These are phyloP conservation scores for Spilarctia lutea DNA, from an alignment of 2,888 invertebrate species.

Conservation along the genomic window DNA sequence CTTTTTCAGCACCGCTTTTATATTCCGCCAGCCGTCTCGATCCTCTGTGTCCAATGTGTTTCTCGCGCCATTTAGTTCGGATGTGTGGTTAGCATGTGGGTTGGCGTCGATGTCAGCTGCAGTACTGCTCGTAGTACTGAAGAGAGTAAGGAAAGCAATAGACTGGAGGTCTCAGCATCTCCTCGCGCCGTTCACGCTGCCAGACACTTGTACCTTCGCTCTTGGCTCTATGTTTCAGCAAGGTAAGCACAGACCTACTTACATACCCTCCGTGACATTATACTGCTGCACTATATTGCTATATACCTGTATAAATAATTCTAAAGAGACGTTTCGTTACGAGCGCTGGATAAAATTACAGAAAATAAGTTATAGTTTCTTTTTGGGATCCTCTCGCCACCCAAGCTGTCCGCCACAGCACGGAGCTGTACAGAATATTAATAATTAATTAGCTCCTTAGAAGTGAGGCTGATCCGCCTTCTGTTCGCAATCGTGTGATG, in stretches of 20 bases:
- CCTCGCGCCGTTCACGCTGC: slow-evolving; percentile 58
- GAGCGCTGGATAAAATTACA: not conserved
- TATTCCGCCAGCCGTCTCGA: slow-evolving; percentile 88
- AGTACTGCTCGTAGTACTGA: slow-evolving; percentile 54
- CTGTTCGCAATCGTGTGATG: too few species aligned
- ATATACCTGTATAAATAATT: not conserved
- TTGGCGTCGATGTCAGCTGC: slow-evolving; percentile 56
- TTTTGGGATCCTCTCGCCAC: too few species aligned
- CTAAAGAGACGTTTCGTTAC: not conserved
- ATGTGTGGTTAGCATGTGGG: slow-evolving; percentile 83
- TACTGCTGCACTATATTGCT: not conserved
- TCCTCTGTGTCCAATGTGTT: slow-evolving; percentile 88
- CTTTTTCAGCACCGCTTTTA: slow-evolving; percentile 80
- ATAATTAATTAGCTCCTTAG: too few species aligned
- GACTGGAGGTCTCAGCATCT: slow-evolving; percentile 26
- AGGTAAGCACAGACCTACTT: slow-evolving; percentile 63
- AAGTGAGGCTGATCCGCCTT: too few species aligned
- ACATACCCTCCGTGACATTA: not conserved
- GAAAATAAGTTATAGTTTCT: too few species aligned
- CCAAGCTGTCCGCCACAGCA: too few species aligned
- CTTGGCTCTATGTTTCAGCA: slow-evolving; percentile 88
- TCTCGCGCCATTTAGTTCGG: slow-evolving; percentile 85
- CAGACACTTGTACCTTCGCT: slow-evolving; percentile 84
- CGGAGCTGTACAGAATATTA: too few species aligned
- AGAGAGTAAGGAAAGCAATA: slow-evolving; percentile 17